phyloP scores from a whole-genome alignment of 2,113 vertebrate species.

The Callithrix jacchus region DNA sequence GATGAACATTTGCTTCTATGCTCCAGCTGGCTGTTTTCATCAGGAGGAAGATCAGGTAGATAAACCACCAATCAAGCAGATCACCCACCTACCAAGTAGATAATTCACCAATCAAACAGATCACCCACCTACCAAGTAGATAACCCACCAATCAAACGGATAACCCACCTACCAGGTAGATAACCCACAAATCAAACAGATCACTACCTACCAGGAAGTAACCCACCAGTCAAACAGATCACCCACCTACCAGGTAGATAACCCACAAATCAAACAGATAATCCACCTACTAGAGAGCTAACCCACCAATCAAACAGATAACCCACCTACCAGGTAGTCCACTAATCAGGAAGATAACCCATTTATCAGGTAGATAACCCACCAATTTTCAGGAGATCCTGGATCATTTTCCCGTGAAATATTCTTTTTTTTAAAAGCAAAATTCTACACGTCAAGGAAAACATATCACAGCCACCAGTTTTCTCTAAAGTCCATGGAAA shows the following conservation, averaged over 20 bases:
- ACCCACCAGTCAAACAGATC: too few relatives aligned
- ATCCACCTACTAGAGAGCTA: fast-evolving
- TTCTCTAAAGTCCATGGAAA: background rate
- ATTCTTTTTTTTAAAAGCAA: background rate
- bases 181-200: too few relatives aligned
- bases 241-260: too few relatives aligned
- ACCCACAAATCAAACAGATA: too few relatives aligned
- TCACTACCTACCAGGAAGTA: too few relatives aligned
- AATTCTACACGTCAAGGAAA: background rate
- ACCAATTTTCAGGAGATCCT: background rate
- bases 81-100: too few relatives aligned
- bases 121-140: too few relatives aligned
- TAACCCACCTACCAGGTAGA: too few relatives aligned
- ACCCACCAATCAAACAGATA: fast-evolving
- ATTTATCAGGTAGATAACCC: background rate
- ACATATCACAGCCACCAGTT: background rate
- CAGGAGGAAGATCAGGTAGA: background rate
- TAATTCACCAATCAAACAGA: too few relatives aligned
- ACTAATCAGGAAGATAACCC: too few relatives aligned
- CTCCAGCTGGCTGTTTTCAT: background rate
- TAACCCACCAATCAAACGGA: fast-evolving
- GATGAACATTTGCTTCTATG: background rate
- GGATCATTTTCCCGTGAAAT: background rate
- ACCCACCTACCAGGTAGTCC: too few relatives aligned
- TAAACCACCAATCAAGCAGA: too few relatives aligned